phyloP scores from a whole-genome alignment of 2,797 vertebrate genomes.

The Malurus splendens region DNA sequence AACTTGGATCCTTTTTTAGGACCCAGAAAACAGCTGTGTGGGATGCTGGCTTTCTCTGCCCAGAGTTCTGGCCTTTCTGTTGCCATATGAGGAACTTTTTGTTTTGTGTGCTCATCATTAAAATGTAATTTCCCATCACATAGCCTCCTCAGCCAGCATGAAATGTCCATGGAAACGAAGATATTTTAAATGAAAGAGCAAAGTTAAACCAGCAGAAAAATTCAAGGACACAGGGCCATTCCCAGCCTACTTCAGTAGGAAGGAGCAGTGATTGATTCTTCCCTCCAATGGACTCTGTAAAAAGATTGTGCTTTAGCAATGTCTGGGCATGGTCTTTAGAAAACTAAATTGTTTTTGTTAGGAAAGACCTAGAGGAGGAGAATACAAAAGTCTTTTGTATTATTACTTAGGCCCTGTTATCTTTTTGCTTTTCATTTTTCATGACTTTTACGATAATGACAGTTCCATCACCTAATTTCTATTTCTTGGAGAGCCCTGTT shows the following conservation, averaged over 20 bases:
- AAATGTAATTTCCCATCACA: background rate
- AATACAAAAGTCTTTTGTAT: background rate
- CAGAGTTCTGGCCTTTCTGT: background rate
- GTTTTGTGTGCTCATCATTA: background rate
- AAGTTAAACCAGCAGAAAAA: background rate
- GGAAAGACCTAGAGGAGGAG: background rate
- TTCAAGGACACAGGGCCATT: background rate
- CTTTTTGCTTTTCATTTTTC: background rate
- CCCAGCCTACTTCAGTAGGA: background rate
- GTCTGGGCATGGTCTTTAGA: background rate
- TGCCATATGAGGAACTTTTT: background rate
- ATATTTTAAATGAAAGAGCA: background rate
- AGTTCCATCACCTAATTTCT: background rate
- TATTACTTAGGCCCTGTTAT: background rate
- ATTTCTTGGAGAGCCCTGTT: background rate
- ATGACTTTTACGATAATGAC: background rate
- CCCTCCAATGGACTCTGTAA: background rate
- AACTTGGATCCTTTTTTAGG: background rate
- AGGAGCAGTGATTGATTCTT: background rate
- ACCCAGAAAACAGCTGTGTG: background rate
- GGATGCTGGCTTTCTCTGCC: background rate
- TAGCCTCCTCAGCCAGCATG: background rate
- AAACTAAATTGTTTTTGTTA: background rate
- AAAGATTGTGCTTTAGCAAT: background rate
- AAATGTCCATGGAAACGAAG: background rate